phyloP scores from a whole-genome alignment of 2,797 vertebrate genomes.

The Glossophaga mutica region DNA sequence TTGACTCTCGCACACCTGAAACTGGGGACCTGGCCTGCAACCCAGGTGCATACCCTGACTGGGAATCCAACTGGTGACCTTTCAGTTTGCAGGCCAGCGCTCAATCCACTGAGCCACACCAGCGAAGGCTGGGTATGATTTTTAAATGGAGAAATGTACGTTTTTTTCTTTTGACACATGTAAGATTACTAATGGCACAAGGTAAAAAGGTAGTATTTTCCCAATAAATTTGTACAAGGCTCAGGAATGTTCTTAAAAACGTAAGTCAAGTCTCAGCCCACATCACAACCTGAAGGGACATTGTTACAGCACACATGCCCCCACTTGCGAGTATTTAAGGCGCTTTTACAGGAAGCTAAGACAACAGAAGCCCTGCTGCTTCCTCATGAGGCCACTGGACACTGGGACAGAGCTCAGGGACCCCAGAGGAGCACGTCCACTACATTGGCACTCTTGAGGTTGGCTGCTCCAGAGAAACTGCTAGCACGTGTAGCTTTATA shows the following conservation, averaged over 20 bases:
- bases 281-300: not conserved
- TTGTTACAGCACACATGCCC: not conserved
- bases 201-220: not conserved
- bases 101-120: not conserved
- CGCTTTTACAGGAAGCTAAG: not conserved
- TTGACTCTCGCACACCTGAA: not conserved
- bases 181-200: not conserved
- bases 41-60: not conserved
- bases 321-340: not conserved
- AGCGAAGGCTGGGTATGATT: not conserved
- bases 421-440: no score
- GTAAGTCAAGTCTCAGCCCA: not conserved
- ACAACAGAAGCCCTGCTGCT: not conserved
- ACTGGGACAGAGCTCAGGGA: not conserved
- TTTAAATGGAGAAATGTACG: not conserved
- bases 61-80: not conserved
- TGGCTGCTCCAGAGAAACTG: not conserved
- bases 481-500: not conserved
- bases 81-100: not conserved
- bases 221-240: not conserved
- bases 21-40: not conserved
- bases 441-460: accelerated
- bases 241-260: not conserved
- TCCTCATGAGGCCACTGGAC: not conserved
- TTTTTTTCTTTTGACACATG: not conserved